Conservation (phyloP, 2,113 vertebrate species). For the Triplophysa dalaica region DNA sequence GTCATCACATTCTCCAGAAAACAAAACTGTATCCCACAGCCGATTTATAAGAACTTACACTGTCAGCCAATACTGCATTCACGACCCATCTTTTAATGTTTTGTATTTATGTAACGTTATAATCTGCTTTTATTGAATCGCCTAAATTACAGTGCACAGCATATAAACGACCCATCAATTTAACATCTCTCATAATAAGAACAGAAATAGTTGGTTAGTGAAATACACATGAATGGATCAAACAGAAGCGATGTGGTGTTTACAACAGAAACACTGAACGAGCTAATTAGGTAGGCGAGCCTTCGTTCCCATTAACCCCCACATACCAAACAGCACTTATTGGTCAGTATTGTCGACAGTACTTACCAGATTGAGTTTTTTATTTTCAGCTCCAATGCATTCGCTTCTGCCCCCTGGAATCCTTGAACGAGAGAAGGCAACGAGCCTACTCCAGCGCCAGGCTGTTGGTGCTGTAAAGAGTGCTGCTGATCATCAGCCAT, state of each 20-base stretch:
- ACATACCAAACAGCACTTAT: background rate
- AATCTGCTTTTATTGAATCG: background rate
- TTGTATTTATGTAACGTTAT: background rate
- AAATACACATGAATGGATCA: background rate
- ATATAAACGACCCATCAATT: too few relatives aligned
- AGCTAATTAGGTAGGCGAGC: constrained; percentile 4
- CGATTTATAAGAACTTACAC: background rate
- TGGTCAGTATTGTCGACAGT: background rate
- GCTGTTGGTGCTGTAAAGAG: constrained; percentile 69
- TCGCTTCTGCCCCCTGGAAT: constrained; percentile 85
- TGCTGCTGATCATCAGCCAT: constrained; percentile 85
- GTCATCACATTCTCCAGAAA: background rate
- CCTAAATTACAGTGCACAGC: background rate
- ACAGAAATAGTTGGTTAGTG: background rate
- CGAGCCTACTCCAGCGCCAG: constrained; percentile 68
- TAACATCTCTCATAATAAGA: background rate
- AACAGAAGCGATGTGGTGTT: background rate
- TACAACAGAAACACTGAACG: background rate
- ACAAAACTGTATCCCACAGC: background rate
- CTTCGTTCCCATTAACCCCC: background rate
- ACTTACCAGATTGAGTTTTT: constrained; percentile 94
- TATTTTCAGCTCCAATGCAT: constrained; percentile 88
- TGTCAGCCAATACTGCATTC: background rate
- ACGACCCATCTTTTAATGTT: too few relatives aligned
- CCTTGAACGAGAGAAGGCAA: constrained; percentile 82